Percentiles rank a stretch among this genome's conserved stretches.
Evolutionary conservation across 2,888 invertebrate species (phyloP).

Genomic region (Drosophila pseudotakahashii): DNA sequence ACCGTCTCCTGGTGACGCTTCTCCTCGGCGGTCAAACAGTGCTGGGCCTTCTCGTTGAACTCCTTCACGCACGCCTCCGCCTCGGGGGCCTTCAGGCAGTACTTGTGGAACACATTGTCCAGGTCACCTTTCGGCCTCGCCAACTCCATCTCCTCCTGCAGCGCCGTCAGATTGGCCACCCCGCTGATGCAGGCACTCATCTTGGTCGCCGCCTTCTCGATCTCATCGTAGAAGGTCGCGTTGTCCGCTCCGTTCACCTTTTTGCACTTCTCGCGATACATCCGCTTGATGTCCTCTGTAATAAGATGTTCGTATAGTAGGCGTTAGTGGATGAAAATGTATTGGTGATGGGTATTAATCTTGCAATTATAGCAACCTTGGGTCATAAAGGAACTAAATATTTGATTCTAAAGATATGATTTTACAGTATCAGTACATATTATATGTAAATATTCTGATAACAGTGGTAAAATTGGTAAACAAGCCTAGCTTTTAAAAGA

Average conservation of each 20-base stretch:
- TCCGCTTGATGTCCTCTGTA: constrained; percentile 85
- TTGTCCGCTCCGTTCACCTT: constrained; percentile 86
- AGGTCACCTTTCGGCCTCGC: constrained; percentile 89
- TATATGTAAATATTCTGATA: too few relatives aligned
- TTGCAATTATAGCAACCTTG: too few relatives aligned
- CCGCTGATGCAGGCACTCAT: constrained; percentile 86
- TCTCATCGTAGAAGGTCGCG: constrained; percentile 85
- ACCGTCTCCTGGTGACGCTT: constrained; percentile 87
- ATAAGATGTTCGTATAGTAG: too few relatives aligned
- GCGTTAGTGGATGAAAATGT: too few relatives aligned
- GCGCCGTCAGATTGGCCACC: constrained; percentile 86
- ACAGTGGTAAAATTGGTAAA: too few relatives aligned
- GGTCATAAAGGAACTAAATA: too few relatives aligned
- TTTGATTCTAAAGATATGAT: too few relatives aligned
- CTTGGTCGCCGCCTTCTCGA: constrained; percentile 84
- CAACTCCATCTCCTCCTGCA: constrained; percentile 88
- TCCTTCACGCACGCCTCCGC: constrained; percentile 86
- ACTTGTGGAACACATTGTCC: constrained; percentile 89
- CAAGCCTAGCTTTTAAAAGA: too few relatives aligned
- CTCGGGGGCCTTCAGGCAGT: constrained; percentile 87
- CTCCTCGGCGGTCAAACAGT: constrained; percentile 88
- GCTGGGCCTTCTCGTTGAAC: constrained; percentile 86
- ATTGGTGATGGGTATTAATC: too few relatives aligned
- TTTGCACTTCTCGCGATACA: constrained; percentile 88
- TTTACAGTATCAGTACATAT: too few relatives aligned